Conservation (phyloP, 2,113 vertebrate species). For the Pitta sordida region DNA sequence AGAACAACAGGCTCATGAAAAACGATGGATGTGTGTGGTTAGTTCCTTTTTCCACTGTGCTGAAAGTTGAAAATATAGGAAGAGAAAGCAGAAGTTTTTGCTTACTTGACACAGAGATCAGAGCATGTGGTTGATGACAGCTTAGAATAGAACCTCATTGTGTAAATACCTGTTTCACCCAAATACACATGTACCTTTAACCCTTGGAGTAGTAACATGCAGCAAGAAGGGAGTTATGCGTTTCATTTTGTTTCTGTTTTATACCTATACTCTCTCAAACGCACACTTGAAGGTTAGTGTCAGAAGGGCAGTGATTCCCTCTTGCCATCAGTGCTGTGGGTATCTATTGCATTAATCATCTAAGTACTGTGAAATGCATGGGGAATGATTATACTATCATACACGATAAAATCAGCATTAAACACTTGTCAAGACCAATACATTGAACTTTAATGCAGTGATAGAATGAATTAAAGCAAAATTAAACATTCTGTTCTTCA, state of each 20-base stretch:
- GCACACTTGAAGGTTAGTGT: background rate
- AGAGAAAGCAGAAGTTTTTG: background rate
- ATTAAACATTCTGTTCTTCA: slow-evolving; percentile 73
- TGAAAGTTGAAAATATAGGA: background rate
- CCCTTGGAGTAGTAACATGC: background rate
- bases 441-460: slow-evolving; percentile 81
- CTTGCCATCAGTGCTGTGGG: slow-evolving; percentile 65
- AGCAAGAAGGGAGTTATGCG: background rate
- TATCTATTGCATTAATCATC: slow-evolving; percentile 79
- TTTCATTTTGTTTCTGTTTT: background rate
- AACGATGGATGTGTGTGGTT: background rate
- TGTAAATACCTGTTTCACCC: background rate
- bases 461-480: slow-evolving; percentile 79
- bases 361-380: slow-evolving; percentile 74
- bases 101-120: background rate
- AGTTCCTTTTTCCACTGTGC: background rate
- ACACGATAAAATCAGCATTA: slow-evolving; percentile 76
- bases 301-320: slow-evolving; percentile 48
- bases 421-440: slow-evolving; percentile 80
- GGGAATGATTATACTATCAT: slow-evolving; percentile 81
- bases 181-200: background rate
- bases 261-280: background rate
- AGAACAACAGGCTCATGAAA: background rate
- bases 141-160: background rate
- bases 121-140: background rate